Percentiles rank a stretch among this genome's conserved stretches.
phyloP scores from a whole-genome alignment of 2,888 invertebrate genomes.

The Zelleria hepariella region DNA sequence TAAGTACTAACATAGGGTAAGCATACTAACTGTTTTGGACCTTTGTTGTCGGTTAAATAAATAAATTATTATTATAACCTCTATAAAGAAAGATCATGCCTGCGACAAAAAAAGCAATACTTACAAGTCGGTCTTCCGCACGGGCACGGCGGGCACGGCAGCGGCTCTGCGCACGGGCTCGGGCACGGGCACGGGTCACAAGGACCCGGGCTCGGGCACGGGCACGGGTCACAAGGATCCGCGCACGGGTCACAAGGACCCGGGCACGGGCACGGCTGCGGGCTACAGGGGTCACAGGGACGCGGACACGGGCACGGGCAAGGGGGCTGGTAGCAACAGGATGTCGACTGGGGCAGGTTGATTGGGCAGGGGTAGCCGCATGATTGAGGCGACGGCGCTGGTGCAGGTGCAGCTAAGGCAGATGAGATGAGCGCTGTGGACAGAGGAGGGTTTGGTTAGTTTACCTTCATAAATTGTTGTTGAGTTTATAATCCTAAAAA shows the following conservation, averaged over 20 bases:
- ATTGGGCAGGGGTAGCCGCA: background rate
- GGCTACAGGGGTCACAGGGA: slow-evolving; percentile 18
- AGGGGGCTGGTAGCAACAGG: background rate
- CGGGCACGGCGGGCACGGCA: background rate
- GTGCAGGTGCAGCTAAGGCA: slow-evolving; percentile 36
- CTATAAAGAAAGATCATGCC: too few relatives aligned
- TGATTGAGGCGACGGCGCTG: slow-evolving; percentile 18
- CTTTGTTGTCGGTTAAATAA: too few relatives aligned
- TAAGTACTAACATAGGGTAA: too few relatives aligned
- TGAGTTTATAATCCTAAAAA: too few relatives aligned
- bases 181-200: slow-evolving; percentile 17
- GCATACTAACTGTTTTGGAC: too few relatives aligned
- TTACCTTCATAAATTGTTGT: background rate
- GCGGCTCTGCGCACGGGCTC: slow-evolving; percentile 11
- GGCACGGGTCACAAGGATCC: slow-evolving; percentile 13
- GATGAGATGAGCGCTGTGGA: slow-evolving; percentile 42
- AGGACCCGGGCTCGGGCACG: slow-evolving; percentile 7
- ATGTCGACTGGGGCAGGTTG: background rate
- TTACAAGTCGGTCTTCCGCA: background rate
- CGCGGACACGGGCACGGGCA: slow-evolving; percentile 9
- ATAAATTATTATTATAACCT: too few relatives aligned
- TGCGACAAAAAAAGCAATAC: background rate
- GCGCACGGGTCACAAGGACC: background rate
- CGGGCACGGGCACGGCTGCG: slow-evolving; percentile 9
- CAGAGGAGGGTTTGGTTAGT: background rate